phyloP scores from a whole-genome alignment of 1,140 invertebrate species.

The Sitodiplosis mosellana region DNA sequence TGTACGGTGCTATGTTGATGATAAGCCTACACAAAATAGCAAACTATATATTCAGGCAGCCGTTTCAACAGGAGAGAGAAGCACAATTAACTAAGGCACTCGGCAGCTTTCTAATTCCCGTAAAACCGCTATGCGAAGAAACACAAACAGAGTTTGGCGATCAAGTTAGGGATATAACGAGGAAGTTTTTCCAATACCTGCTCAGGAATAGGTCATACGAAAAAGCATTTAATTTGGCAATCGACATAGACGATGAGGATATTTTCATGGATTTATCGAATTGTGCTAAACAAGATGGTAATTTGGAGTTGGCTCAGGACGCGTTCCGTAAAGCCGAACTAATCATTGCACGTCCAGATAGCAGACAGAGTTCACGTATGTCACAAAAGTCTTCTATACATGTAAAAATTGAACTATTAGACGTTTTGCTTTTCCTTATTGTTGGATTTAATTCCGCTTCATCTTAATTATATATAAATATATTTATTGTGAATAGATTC shows the following conservation, averaged over 20 bases:
- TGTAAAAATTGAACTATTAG: slow-evolving; percentile 25
- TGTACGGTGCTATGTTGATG: slow-evolving; percentile 43
- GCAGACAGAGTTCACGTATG: slow-evolving; percentile 13
- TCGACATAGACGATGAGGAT: slow-evolving; percentile 65
- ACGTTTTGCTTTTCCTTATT: slow-evolving; percentile 32
- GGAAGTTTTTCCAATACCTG: slow-evolving; percentile 61
- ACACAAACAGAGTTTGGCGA: slow-evolving; percentile 50
- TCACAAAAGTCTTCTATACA: slow-evolving; percentile 4
- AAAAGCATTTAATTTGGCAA: slow-evolving; percentile 68
- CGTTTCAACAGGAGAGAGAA: slow-evolving; percentile 42
- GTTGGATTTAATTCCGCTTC: slow-evolving; percentile 15
- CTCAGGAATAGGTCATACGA: slow-evolving; percentile 61
- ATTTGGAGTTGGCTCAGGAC: slow-evolving; percentile 50
- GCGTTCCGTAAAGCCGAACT: slow-evolving; percentile 54
- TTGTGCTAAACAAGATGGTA: slow-evolving; percentile 46
- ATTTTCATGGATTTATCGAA: slow-evolving; percentile 71
- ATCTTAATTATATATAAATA: neutral
- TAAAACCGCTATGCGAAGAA: slow-evolving; percentile 40
- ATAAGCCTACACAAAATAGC: slow-evolving; percentile 48
- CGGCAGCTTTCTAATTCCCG: slow-evolving; percentile 48
- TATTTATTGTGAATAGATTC: neutral
- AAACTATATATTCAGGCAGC: slow-evolving; percentile 45
- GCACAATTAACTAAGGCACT: slow-evolving; percentile 47
- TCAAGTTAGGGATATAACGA: slow-evolving; percentile 50
- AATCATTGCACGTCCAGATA: slow-evolving; percentile 36